A percentile compares a stretch with the other conserved stretches of the same genome.
These are phyloP conservation scores for Pollachius pollachius DNA, from an alignment of 2,113 vertebrate species.

Conservation along the genomic window DNA sequence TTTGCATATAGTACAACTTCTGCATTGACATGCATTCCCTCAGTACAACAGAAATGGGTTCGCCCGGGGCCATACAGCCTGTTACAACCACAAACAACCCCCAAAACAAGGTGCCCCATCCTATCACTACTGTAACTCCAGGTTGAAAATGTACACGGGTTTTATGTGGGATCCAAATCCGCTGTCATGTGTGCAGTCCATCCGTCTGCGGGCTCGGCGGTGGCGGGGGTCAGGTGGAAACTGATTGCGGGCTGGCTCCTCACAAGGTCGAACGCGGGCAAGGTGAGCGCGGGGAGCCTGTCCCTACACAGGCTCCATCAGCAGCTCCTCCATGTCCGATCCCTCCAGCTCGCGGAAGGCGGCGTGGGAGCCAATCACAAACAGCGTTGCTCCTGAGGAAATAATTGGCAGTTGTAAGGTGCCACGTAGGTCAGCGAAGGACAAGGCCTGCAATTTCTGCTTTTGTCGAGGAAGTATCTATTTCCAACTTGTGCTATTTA, in stretches of 20 bases:
- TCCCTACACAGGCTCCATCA: slow-evolving; percentile 82
- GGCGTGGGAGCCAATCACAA: slow-evolving; percentile 85
- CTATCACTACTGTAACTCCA: not conserved
- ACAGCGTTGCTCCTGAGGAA: slow-evolving; percentile 82
- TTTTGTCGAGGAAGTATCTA: slow-evolving; percentile 5
- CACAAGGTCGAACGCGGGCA: slow-evolving; percentile 12
- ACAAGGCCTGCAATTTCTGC: not conserved
- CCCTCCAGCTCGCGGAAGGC: slow-evolving; percentile 82
- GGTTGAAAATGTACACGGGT: slow-evolving; percentile 12
- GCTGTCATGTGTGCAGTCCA: not conserved
- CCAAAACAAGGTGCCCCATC: slow-evolving; percentile 24
- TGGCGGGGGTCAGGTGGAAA: slow-evolving; percentile 33
- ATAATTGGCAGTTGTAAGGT: slow-evolving; percentile 9
- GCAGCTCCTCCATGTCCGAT: slow-evolving; percentile 78
- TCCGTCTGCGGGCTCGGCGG: not conserved
- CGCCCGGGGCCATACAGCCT: not conserved
- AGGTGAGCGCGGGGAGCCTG: slow-evolving; percentile 8
- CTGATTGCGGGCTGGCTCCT: slow-evolving; percentile 15
- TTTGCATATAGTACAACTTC: slow-evolving; percentile 11
- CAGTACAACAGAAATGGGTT: not conserved
- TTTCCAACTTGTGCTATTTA: not conserved
- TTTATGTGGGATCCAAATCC: slow-evolving; percentile 10
- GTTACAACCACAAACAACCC: slow-evolving; percentile 34
- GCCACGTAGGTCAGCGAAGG: too few relatives aligned
- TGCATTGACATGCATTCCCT: slow-evolving; percentile 9